Evolutionary conservation across 2,888 invertebrate genomes (phyloP).

Genomic region (Aethes cnicana): DNA sequence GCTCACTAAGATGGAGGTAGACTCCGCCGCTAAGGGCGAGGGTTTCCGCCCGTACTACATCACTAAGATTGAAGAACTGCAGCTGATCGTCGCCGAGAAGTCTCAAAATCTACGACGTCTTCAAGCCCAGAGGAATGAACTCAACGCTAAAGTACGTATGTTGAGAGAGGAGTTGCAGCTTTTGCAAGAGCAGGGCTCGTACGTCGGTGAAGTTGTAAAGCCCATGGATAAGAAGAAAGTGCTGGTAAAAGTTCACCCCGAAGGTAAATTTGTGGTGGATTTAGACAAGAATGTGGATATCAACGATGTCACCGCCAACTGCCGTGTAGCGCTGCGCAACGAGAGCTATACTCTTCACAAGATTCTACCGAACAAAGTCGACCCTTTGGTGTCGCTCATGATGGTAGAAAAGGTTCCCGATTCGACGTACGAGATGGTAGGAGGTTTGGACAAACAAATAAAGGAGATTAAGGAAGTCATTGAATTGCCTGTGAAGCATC

Average conservation of each 20-base stretch:
- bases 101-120: constrained; percentile 97
- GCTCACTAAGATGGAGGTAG: constrained; percentile 87
- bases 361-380: constrained; percentile 99
- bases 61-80: constrained; percentile 98
- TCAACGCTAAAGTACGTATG: constrained; percentile 99
- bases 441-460: constrained; percentile 99
- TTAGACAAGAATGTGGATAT: constrained; percentile 99
- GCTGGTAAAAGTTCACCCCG: constrained; percentile 98
- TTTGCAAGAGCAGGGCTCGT: constrained; percentile 98
- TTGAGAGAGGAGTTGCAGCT: constrained; percentile 97
- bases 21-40: constrained; percentile 87
- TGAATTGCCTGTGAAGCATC: constrained; percentile 99
- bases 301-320: constrained; percentile 98
- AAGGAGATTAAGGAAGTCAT: constrained; percentile 99
- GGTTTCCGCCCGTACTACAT: constrained; percentile 98
- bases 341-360: constrained; percentile 99
- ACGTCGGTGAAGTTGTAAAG: constrained; percentile 99
- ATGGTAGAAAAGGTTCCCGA: constrained; percentile 99
- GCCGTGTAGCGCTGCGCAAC: constrained; percentile 97
- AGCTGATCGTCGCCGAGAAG: constrained; percentile 97
- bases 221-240: constrained; percentile 99
- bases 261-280: constrained; percentile 99
- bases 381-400: constrained; percentile 99
- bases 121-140: constrained; percentile 98
- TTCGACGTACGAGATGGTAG: constrained; percentile 99